Base-by-base conservation (phyloP, 92 coral and sea anemone genomes). In the Pocillopora meandrina region DNA sequence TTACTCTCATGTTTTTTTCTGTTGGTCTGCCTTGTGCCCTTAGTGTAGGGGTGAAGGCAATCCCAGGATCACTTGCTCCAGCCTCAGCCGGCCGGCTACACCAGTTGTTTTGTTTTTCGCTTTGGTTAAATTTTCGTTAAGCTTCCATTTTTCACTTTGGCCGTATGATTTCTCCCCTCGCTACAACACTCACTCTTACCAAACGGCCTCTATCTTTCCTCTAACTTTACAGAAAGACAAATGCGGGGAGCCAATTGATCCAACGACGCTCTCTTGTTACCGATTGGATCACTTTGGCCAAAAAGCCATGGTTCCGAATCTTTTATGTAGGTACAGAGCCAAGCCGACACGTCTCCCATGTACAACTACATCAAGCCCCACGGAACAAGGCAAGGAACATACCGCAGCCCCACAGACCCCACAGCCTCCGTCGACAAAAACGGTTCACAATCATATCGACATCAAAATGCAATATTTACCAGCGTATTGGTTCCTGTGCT, bases 291-390 rank as follows among this genome's bases (percentile, higher is more conserved):
- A 71, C 19, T 72, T 36, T n/a, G 85, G 85, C 20, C 14, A 59
- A 59, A 81, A 31, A 9, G 52, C 65, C 18, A 17, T 0, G 16
- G 52, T 71, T 2, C 77, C 85, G 23, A 9, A 49, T 18, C 16
- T 81, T 5, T 33, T 81, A 16, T 81, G 85, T 42, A 57, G 68
- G 34, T 59, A 18, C 42, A 81, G 55, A 71, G 20, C 31, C 56
- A 81, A 59, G 49, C 85, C 85, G 11, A 57, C 42, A 2, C 76
- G 85, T 59, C 77, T 71, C 0, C 85, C 85, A 1, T 81, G 85
- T n/a, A 70, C 84, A 65, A 57, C 77, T 17, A 52, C 68, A 61
- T 18, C 85, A 12, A 12, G 59, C 18, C 42, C 85, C 9, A 9
- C 61, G 1, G 34, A 68, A 2, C 81, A 56, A 16, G 19, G 26